Base-by-base conservation (phyloP, 2,888 invertebrate species). In the Himalopsyche kuldschensis region DNA sequence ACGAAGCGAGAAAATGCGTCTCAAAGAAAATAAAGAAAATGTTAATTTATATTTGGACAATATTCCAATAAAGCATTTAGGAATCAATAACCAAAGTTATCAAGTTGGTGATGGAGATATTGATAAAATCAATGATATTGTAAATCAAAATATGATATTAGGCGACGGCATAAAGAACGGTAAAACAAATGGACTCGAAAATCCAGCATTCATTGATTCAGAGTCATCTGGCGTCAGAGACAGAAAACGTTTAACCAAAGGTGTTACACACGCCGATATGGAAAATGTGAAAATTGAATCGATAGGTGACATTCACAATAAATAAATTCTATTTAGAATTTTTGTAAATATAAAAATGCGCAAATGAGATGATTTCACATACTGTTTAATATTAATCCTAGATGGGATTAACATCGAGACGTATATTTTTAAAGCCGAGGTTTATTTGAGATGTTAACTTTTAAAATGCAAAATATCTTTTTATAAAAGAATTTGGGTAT, bases 1-100 rank as follows among this genome's bases (percentile, higher is more conserved):
- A 31, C 87, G 86, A 41, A 88, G 89, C 82, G 89, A 89, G 47
- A 86, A 87, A 91, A 90, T 89, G 89, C 88, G 89, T 88, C 88
- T 88, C 87, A 86, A 85, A 75, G 85, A 85, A 10, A 35, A 86
- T 85, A 89, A 88, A 86, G 85, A 83, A 20, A 83, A 79, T 31
- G 48, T 80, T 0, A 84, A 82, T 76, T 24, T 83, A 11, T 86
- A 86, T 83, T 80, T 87, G 87, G 84, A 87, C 84, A 77, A 90
- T 90, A 87, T 47, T 47, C 47, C 82, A 4, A 24, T 69, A n/a
- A 85, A 55, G 81, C 82, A 80, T 41, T 8, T 63, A 75, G 75
- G 81, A 20, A 84, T 30, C 48, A 75, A 41, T 17, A 75, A 81
- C 27, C 76, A 76, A n/a, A 55, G 78, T 27, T 76, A 83, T 35